Conservation (phyloP, 2,113 vertebrate genomes). For the Rhegmatorhina hoffmannsi region DNA sequence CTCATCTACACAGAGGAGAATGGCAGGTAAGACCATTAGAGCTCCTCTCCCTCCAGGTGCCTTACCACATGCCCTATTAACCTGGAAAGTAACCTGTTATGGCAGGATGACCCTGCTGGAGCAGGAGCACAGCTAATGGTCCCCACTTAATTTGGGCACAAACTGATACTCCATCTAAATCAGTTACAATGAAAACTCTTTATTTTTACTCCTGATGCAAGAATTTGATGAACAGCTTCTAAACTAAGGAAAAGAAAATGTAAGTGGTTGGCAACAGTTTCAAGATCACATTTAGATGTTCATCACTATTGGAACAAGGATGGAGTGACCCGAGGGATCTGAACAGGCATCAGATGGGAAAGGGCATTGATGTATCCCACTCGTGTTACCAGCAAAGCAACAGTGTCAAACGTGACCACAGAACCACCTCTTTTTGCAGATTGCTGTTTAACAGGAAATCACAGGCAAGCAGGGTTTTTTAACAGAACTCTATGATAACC, state of each 20-base stretch:
- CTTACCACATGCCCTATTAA: conserved; percentile 53
- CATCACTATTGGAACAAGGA: not conserved
- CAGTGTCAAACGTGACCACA: not conserved
- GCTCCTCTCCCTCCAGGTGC: conserved; percentile 22
- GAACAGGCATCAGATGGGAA: not conserved
- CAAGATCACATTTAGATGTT: not conserved
- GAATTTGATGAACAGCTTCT: not conserved
- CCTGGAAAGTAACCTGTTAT: conserved; percentile 32
- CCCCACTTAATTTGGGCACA: conserved; percentile 3
- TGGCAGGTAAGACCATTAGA: conserved; percentile 11
- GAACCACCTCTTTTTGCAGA: not conserved
- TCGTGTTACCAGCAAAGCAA: not conserved
- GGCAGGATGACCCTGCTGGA: conserved; percentile 35
- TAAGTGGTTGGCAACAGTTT: not conserved
- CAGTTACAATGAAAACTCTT: conserved; percentile 17
- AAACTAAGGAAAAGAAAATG: not conserved
- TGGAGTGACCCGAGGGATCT: not conserved
- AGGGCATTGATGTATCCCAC: not conserved
- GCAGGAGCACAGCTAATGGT: conserved; percentile 32
- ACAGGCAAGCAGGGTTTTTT: not conserved
- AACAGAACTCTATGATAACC: not conserved
- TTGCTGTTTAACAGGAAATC: not conserved
- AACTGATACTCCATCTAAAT: not conserved
- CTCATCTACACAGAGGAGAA: not conserved
- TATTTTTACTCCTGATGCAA: not conserved